Percentiles rank a stretch among this genome's conserved stretches.
phyloP scores from a whole-genome alignment of 2,888 invertebrate species.

The Electrophaes corylata region DNA sequence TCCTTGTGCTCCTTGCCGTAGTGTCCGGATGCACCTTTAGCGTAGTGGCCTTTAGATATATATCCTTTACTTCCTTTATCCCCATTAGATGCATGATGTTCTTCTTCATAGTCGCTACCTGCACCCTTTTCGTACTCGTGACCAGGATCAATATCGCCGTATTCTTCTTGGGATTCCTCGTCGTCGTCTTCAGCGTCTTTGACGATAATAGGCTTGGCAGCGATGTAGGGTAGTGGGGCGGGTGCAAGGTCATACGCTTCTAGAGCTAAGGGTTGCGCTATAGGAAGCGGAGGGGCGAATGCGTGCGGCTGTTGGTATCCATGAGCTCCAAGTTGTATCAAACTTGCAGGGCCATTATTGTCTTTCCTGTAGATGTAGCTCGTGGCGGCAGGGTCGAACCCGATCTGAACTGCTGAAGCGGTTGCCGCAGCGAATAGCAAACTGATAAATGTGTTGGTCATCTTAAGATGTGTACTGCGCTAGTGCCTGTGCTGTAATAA shows the following conservation, averaged over 20 bases:
- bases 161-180: slow-evolving; percentile 56
- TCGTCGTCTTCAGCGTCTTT: slow-evolving; percentile 66
- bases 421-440: slow-evolving; percentile 58
- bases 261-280: slow-evolving; percentile 56
- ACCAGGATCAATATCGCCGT: slow-evolving; percentile 47
- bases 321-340: slow-evolving; percentile 70
- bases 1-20: slow-evolving; percentile 81
- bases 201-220: slow-evolving; percentile 61
- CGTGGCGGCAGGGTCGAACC: slow-evolving; percentile 74
- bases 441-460: slow-evolving; percentile 60
- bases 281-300: slow-evolving; percentile 59
- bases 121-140: slow-evolving; percentile 66
- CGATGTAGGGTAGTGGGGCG: slow-evolving; percentile 68
- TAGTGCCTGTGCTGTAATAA: slow-evolving; percentile 69
- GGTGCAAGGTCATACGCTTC: slow-evolving; percentile 65
- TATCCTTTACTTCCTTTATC: slow-evolving; percentile 84
- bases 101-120: slow-evolving; percentile 76
- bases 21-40: slow-evolving; percentile 83
- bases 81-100: slow-evolving; percentile 79
- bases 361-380: slow-evolving; percentile 83
- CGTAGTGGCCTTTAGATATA: slow-evolving; percentile 77
- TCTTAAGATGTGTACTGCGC: slow-evolving; percentile 68
- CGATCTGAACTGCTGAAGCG: slow-evolving; percentile 67
- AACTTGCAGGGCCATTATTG: slow-evolving; percentile 75
- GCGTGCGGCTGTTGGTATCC: slow-evolving; percentile 62